Evolutionary conservation across 2,113 vertebrate species (phyloP).

Genomic region (Atherinomorus stipes): DNA sequence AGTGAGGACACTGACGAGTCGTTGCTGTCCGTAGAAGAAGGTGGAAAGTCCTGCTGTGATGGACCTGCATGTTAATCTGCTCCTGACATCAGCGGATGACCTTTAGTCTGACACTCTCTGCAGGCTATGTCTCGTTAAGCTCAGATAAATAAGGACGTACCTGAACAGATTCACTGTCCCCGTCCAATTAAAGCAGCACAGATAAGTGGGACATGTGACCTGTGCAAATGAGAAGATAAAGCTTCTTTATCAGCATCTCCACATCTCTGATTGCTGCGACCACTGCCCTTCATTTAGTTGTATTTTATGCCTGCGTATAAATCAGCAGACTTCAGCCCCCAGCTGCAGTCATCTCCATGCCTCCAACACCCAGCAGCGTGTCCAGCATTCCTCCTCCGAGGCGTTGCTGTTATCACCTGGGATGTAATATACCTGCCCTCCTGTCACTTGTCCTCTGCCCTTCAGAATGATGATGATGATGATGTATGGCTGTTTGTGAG

Average conservation of each 20-base stretch:
- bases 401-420: slow-evolving; percentile 35
- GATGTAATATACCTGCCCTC: slow-evolving; percentile 47
- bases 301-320: slow-evolving; percentile 13
- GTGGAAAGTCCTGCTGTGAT: background rate
- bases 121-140: slow-evolving; percentile 4
- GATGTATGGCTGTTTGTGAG: slow-evolving; percentile 61
- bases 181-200: slow-evolving; percentile 34
- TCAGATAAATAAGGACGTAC: slow-evolving; percentile 8
- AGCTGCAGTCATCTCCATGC: background rate
- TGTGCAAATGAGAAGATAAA: slow-evolving; percentile 57
- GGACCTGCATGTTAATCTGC: background rate
- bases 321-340: slow-evolving; percentile 10
- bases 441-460: slow-evolving; percentile 63
- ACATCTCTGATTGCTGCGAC: slow-evolving; percentile 43
- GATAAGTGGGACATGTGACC: slow-evolving; percentile 53
- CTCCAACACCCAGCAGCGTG: background rate
- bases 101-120: background rate
- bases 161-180: slow-evolving; percentile 10
- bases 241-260: slow-evolving; percentile 48
- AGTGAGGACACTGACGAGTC: too few species aligned
- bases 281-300: slow-evolving; percentile 29
- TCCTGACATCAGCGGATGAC: slow-evolving; percentile 5
- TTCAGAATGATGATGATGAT: slow-evolving; percentile 69
- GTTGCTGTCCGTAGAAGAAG: background rate
- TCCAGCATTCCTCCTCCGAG: slow-evolving; percentile 2